phyloP scores from a whole-genome alignment of 1,140 invertebrate genomes.

The Chlorops oryzae region DNA sequence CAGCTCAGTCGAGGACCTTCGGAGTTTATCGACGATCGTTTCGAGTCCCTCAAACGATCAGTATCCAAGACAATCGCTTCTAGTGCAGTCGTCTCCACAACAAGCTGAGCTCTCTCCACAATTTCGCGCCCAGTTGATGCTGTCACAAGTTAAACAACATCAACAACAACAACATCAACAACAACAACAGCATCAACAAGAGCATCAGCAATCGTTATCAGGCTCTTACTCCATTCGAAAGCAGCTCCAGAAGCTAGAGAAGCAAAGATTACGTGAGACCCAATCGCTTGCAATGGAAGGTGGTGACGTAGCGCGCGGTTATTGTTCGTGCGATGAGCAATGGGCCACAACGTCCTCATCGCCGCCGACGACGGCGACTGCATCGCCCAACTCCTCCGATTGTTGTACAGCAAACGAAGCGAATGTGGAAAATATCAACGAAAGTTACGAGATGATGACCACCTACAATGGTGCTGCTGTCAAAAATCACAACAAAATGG shows the following conservation, averaged over 20 bases:
- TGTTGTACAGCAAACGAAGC: neutral
- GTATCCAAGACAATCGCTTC: too few relatives aligned
- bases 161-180: constrained; percentile 7
- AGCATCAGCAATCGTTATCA: constrained; percentile 1
- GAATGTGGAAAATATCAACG: neutral
- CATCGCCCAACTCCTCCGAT: constrained; percentile 25
- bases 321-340: constrained; percentile 44
- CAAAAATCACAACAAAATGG: constrained; percentile 9
- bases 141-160: too few relatives aligned
- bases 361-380: constrained; percentile 9
- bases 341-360: constrained; percentile 31
- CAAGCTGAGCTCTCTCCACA: too few relatives aligned
- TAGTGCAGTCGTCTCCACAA: too few relatives aligned
- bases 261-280: constrained; percentile 32
- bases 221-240: too few relatives aligned
- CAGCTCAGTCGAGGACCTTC: too few relatives aligned
- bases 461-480: constrained; percentile 5
- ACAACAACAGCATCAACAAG: constrained; percentile 10
- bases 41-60: too few relatives aligned
- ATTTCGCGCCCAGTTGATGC: too few relatives aligned
- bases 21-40: too few relatives aligned
- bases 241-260: constrained; percentile 20
- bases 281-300: constrained; percentile 38
- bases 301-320: constrained; percentile 38
- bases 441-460: neutral